Evolutionary conservation across 2,888 invertebrate species (phyloP).

Genomic region (Norana najaformis): DNA sequence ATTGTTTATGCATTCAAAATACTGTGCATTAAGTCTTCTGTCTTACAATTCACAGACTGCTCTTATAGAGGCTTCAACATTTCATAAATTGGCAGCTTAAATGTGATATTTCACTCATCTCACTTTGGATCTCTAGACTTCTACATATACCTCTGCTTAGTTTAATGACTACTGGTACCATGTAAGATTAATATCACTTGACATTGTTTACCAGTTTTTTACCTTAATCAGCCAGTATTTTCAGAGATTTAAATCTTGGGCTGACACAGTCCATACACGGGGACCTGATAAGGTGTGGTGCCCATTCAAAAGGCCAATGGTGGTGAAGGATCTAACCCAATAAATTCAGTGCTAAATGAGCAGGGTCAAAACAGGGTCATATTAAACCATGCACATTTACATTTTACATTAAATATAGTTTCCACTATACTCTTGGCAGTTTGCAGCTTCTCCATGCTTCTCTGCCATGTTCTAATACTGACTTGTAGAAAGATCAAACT

Average conservation of each 20-base stretch:
- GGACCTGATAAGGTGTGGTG: too few relatives aligned
- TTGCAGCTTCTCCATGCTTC: not conserved
- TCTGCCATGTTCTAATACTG: not conserved
- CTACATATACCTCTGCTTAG: not conserved
- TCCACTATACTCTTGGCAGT: not conserved
- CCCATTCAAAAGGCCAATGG: too few relatives aligned
- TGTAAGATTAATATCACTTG: not conserved
- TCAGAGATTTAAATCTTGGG: too few relatives aligned
- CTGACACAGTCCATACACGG: too few relatives aligned
- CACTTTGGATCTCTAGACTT: not conserved
- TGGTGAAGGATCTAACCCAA: too few relatives aligned
- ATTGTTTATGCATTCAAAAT: not conserved
- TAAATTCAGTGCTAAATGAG: too few relatives aligned
- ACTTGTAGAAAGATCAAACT: slow-evolving; percentile 22
- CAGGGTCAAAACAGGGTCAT: too few relatives aligned
- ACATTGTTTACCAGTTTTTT: not conserved
- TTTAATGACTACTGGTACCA: not conserved
- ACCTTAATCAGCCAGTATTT: too few relatives aligned
- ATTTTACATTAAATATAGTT: too few relatives aligned
- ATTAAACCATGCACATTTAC: too few relatives aligned
- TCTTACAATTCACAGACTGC: not conserved
- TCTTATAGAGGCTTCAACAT: too few relatives aligned
- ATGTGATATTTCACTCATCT: not conserved
- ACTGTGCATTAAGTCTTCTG: not conserved
- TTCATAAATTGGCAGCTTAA: not conserved